Base-by-base conservation (phyloP, 1,140 invertebrate species). In the Cryptotermes secundus region DNA sequence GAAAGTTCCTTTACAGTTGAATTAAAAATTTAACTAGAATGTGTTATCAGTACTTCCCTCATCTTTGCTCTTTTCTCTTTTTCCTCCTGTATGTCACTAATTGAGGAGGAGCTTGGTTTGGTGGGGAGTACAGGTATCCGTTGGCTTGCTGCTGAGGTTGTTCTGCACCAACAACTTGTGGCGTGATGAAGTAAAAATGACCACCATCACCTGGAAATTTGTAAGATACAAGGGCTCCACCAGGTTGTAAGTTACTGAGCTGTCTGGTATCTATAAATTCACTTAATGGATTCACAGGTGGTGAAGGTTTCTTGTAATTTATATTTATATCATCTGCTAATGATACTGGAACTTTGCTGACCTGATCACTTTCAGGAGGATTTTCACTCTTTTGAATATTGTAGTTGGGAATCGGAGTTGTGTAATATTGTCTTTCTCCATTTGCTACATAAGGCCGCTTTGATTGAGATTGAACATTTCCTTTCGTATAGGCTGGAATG, bases 121-220 rank as follows among this genome's bases (percentile, higher is more conserved):
- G 80, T 42, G 34, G 14, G 2, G 38, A 22, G 34, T 83, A 83
- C n/a, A 83, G 6, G 38, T 81, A 84, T 24, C 79, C 65, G 14
- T 31, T 24, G 16, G 36, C 16, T 9, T 53, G 80, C 80, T 45
- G 85, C 42, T 90, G 87, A 9, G 92, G 90, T 72, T 72, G 59
- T 31, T 19, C 22, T 59, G n/a, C 59, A 10, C 59, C 59, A 6
- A 53, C 84, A 22, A 45, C 10, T 87, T 94, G 94, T 3, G 95
- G 95, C 65, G 95, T 94, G 59, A 95, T 88, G 90, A 95, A 95
- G 88, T 95, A 95, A 87, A 95, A 94, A 89, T 95, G 94, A 0
- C 94, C 94, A 2, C 92, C 93, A 59, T 92, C 92, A 80, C 94
- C 94, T 0, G 94, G 94, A 38, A 95, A 88, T 85, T 92, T 89